Base-by-base conservation (phyloP, 1,140 invertebrate genomes). In the Aleiodes sp. region DNA sequence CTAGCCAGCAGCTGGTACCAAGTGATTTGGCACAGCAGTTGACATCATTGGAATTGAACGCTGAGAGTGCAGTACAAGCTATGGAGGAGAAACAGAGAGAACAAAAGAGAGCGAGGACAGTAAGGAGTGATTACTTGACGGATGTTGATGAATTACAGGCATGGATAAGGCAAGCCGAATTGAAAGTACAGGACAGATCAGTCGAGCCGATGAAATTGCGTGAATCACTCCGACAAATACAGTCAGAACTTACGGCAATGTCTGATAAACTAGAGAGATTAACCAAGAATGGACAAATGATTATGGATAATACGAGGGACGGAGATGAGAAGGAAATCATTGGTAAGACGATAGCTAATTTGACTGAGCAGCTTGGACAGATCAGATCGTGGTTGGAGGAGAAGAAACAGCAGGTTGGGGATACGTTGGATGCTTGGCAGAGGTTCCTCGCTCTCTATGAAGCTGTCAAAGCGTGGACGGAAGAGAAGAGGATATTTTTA, bases 61-160 rank as follows among this genome's bases (percentile, higher is more conserved):
- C 92, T 26, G 95, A 97, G 82, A 89, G 91, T 60, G 88, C 94
- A 14, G 87, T 88, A 33, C 90, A 91, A 70, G 89, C 89, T 7
- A 94, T 96, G 92, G 94, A 96, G 74, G 93, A 95, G 76, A 95
- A 95, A 80, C 90, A 94, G 73, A 89, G 92, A 76, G 94, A 96
- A 81, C 92, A 93, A 81, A 95, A 95, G 79, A 90, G 94, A 56
- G 95, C 94, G 6, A 90, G 90, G 74, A 94, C 94, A 14, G 89
- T 92, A 60, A 88, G 94, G 16, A 90, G 90, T 19, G 94, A 96
- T 66, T 96, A 95, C 81, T 80, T 91, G 7, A 85, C 87, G 14
- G 94, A 94, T 73, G 91, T 95, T 6, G 94, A 96, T 70, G 90
- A 91, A 65, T 88, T 96, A 1, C 93, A 94, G 74, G 87, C 88